Conservation (phyloP, 2,113 vertebrate genomes). For the Crotalus horridus region DNA sequence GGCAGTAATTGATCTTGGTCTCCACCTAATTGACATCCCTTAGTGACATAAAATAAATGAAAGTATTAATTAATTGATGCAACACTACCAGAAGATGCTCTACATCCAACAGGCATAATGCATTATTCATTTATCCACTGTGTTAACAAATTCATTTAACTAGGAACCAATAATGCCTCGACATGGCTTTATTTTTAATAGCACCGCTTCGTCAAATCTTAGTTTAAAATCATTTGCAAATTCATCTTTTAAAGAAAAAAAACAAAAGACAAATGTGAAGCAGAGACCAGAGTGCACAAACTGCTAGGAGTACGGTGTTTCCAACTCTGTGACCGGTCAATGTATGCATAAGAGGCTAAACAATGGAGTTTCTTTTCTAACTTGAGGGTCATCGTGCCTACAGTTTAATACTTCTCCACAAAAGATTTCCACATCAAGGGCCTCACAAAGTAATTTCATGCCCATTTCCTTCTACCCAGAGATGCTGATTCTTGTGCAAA, state of each 20-base stretch:
- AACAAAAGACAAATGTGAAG: background rate
- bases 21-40: background rate
- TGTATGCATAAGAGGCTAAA: background rate
- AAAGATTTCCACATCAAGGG: background rate
- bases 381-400: background rate
- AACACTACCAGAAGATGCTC: background rate
- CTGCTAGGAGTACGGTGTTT: background rate
- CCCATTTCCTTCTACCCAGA: background rate
- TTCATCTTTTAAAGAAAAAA: background rate
- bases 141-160: background rate
- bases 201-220: background rate
- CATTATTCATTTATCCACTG: background rate
- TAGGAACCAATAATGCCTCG: background rate
- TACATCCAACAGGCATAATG: background rate
- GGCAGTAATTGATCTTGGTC: background rate
- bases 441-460: background rate
- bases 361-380: background rate
- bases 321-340: background rate
- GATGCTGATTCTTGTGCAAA: background rate
- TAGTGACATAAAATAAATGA: background rate
- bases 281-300: background rate
- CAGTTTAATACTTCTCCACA: background rate
- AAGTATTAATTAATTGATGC: constrained; percentile 19
- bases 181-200: background rate
- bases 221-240: background rate